Evolutionary conservation across 2,888 invertebrate species (phyloP).

Genomic region (Apamea anceps): DNA sequence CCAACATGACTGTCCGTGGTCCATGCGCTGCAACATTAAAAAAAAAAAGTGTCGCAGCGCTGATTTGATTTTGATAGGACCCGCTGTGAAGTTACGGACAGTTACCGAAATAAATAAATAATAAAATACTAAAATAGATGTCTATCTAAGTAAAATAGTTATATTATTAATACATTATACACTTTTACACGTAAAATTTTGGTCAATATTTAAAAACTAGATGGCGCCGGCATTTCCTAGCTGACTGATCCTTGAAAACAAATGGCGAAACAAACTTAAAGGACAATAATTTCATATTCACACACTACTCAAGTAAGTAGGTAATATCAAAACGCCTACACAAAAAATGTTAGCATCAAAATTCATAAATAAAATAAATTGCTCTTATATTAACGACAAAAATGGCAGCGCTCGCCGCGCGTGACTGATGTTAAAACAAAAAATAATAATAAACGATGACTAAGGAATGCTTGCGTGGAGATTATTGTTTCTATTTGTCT

Average conservation of each 20-base stretch:
- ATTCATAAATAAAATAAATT: constrained; percentile 24
- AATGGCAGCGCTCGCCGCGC: background rate
- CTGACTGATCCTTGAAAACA: background rate
- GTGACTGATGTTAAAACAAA: constrained; percentile 19
- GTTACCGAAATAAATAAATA: too few species aligned
- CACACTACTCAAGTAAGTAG: background rate
- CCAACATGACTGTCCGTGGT: too few species aligned
- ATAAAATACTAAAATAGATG: too few species aligned
- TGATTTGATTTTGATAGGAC: too few species aligned
- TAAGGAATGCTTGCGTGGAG: constrained; percentile 8
- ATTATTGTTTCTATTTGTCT: background rate
- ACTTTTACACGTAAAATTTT: background rate
- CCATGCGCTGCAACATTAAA: too few species aligned
- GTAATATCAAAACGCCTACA: constrained; percentile 50
- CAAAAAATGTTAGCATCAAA: constrained; percentile 50
- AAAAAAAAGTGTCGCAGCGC: too few species aligned
- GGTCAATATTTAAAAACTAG: background rate
- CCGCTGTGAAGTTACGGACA: too few species aligned
- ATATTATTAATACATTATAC: background rate
- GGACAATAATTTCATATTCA: background rate
- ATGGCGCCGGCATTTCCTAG: background rate
- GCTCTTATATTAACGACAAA: background rate
- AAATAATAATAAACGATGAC: constrained; percentile 1
- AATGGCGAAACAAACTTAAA: background rate
- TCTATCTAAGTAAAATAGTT: too few species aligned